These are phyloP conservation scores for Xenentodon cancila DNA, from an alignment of 2,797 vertebrate genomes.

Conservation along the genomic window DNA sequence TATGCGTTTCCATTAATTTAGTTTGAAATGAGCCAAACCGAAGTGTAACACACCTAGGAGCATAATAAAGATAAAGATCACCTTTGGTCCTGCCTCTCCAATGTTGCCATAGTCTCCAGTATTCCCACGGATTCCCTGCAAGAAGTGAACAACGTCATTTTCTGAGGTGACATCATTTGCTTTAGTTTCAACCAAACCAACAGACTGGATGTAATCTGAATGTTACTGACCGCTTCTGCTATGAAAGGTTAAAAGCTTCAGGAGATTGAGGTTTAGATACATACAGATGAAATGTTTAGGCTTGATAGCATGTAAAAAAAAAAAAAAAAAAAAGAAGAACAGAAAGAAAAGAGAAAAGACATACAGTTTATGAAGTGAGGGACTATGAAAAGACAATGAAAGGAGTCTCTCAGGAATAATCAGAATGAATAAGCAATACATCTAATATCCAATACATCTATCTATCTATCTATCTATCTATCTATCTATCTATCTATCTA, in stretches of 20 bases:
- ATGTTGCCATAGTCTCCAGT: constrained; percentile 73
- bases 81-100: constrained; percentile 77
- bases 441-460: too few relatives aligned
- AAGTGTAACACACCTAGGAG: constrained; percentile 1
- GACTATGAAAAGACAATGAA: too few relatives aligned
- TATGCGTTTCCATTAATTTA: constrained; percentile 43
- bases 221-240: neutral
- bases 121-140: constrained; percentile 74
- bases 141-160: constrained; percentile 16
- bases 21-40: constrained; percentile 20
- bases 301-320: too few relatives aligned
- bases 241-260: neutral
- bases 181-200: constrained; percentile 1
- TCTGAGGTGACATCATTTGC: constrained; percentile 1
- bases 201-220: constrained; percentile 14
- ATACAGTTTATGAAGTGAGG: too few relatives aligned
- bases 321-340: too few relatives aligned
- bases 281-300: too few relatives aligned
- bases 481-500: too few relatives aligned
- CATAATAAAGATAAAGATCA: constrained; percentile 39
- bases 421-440: too few relatives aligned
- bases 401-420: too few relatives aligned
- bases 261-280: neutral
- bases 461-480: too few relatives aligned
- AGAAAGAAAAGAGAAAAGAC: too few relatives aligned